These are phyloP conservation scores for Pristionchus pacificus DNA, from an alignment of 1,140 invertebrate genomes.

Conservation along the genomic window DNA sequence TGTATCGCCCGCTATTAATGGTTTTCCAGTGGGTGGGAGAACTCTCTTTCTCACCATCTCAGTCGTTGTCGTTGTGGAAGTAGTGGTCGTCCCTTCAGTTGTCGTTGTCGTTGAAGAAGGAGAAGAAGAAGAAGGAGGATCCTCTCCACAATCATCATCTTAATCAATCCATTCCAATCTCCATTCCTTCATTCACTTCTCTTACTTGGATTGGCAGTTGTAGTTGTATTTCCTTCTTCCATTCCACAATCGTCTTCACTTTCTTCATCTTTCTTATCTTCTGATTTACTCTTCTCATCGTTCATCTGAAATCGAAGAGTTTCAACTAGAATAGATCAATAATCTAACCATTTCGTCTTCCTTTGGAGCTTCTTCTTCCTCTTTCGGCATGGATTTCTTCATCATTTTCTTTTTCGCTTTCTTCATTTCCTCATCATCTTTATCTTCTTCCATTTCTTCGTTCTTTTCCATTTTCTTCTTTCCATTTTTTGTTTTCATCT, in stretches of 20 bases:
- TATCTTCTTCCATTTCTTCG: not conserved
- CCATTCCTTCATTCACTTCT: not conserved
- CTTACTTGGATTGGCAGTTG: too few relatives aligned
- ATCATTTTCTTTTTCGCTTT: not conserved
- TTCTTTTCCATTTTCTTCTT: not conserved
- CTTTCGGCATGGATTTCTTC: not conserved
- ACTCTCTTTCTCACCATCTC: too few relatives aligned
- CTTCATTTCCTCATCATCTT: not conserved
- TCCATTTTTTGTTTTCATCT: not conserved
- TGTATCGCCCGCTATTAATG: too few relatives aligned
- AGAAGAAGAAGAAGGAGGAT: not conserved
- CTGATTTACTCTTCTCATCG: not conserved
- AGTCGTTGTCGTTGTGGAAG: not conserved
- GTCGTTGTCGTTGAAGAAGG: not conserved
- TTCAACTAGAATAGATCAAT: not conserved
- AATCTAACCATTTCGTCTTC: not conserved
- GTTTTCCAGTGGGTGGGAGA: too few relatives aligned
- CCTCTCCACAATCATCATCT: not conserved
- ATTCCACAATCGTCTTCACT: not conserved
- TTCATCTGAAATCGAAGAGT: not conserved
- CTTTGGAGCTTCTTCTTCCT: not conserved
- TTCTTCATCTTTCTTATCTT: not conserved
- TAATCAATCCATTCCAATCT: too few relatives aligned
- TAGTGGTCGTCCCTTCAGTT: not conserved
- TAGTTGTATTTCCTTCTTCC: not conserved